phyloP scores from a whole-genome alignment of 1,140 invertebrate genomes.

The Drosophila ohnishii region DNA sequence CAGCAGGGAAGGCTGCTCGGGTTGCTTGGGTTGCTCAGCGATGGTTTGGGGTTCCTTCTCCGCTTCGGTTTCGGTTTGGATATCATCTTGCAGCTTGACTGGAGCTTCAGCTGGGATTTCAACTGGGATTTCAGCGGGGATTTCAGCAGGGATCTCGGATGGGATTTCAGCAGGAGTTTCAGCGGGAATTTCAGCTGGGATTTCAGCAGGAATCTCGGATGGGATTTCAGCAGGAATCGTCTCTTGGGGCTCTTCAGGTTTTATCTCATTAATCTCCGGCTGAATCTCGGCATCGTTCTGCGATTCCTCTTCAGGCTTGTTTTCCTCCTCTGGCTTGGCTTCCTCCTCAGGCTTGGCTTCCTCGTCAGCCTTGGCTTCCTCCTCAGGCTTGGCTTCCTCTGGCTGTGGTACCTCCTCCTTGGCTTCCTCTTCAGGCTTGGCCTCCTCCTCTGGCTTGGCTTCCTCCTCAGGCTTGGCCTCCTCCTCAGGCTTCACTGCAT shows the following conservation, averaged over 20 bases:
- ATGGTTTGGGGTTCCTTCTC: background rate
- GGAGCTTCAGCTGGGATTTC: conserved; percentile 2
- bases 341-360: conserved; percentile 10
- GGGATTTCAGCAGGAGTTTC: background rate
- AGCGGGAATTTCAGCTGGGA: background rate
- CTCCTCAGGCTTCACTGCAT: background rate
- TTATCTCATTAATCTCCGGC: background rate
- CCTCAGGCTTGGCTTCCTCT: background rate
- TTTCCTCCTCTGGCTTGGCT: background rate
- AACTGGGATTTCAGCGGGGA: background rate
- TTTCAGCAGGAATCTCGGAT: background rate
- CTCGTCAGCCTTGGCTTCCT: background rate
- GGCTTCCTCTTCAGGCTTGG: conserved; percentile 13
- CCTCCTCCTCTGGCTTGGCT: conserved; percentile 19
- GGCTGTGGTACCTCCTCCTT: conserved; percentile 2
- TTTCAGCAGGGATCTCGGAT: background rate
- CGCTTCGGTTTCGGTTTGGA: background rate
- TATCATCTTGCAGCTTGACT: conserved; percentile 1
- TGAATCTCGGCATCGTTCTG: conserved; percentile 27
- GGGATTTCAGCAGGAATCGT: background rate
- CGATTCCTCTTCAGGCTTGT: conserved; percentile 10
- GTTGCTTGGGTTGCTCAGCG: conserved; percentile 2
- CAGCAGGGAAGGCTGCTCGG: conserved; percentile 48
- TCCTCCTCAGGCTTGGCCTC: conserved; percentile 7
- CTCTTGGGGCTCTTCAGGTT: conserved; percentile 7